Percentiles rank a stretch among this genome's conserved stretches.
These are phyloP conservation scores for Greenwoodochromis staneri DNA, from an alignment of 2,113 vertebrate species.

Conservation along the genomic window DNA sequence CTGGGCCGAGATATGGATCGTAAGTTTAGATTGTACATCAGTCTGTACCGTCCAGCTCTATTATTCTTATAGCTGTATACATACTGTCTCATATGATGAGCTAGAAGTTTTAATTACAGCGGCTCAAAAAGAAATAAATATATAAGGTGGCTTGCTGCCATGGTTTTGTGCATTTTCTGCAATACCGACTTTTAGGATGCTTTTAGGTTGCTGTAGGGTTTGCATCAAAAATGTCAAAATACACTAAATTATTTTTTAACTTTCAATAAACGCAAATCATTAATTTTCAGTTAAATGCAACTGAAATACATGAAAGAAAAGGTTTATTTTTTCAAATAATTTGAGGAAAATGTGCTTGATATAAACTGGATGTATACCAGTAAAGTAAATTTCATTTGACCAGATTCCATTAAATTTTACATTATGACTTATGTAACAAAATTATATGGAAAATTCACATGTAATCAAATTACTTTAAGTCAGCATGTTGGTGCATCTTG, in stretches of 20 bases:
- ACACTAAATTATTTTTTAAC: background rate
- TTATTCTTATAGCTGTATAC: background rate
- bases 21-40: conserved; percentile 22
- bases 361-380: background rate
- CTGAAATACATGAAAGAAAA: background rate
- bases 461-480: background rate
- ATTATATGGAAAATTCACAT: background rate
- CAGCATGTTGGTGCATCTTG: background rate
- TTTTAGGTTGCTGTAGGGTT: background rate
- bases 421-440: background rate
- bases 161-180: background rate
- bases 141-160: background rate
- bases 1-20: conserved; percentile 89
- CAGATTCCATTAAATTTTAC: background rate
- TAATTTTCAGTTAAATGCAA: background rate
- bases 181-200: background rate
- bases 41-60: background rate
- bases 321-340: accelerated
- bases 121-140: background rate
- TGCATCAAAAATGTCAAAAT: background rate
- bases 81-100: background rate
- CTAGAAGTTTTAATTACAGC: background rate
- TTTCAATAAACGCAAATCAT: background rate
- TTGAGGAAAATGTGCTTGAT: background rate
- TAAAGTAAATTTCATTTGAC: background rate